Evolutionary conservation across 1,140 invertebrate species (phyloP).

Genomic region (Lycorma delicatula): DNA sequence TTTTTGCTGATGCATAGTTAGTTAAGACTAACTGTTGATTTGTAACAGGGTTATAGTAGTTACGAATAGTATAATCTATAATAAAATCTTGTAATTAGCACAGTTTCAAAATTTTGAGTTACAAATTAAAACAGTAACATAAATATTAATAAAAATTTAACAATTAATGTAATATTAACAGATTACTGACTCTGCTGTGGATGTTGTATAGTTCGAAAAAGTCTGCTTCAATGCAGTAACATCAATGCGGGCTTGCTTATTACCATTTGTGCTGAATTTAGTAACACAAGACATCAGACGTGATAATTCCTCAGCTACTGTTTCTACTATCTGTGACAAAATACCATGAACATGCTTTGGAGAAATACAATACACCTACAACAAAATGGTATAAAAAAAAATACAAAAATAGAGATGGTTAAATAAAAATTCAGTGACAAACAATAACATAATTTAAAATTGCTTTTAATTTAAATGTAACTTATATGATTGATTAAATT

Average conservation of each 20-base stretch:
- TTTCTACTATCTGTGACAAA: conserved; percentile 78
- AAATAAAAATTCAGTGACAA: no score
- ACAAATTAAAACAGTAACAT: background rate
- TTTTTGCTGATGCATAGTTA: no score
- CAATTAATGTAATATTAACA: conserved; percentile 8
- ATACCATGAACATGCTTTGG: conserved; percentile 65
- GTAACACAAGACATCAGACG: conserved; percentile 73
- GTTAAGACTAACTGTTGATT: background rate
- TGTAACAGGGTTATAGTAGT: background rate
- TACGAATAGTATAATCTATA: background rate
- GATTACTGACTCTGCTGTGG: conserved; percentile 43
- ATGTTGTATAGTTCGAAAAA: conserved; percentile 43
- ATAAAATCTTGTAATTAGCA: background rate
- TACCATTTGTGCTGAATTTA: conserved; percentile 55
- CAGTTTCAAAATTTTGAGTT: background rate
- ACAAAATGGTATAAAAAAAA: conserved; percentile 10
- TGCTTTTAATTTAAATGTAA: no score
- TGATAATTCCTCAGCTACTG: conserved; percentile 82
- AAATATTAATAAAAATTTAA: conserved; percentile 1
- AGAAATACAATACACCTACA: conserved; percentile 17
- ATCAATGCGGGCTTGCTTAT: conserved; percentile 57
- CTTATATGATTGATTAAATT: no score
- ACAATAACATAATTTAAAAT: no score
- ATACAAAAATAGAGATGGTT: no score
- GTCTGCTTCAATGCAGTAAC: conserved; percentile 48